phyloP scores from a whole-genome alignment of 2,888 invertebrate species.

The Nasonovia ribisnigri region DNA sequence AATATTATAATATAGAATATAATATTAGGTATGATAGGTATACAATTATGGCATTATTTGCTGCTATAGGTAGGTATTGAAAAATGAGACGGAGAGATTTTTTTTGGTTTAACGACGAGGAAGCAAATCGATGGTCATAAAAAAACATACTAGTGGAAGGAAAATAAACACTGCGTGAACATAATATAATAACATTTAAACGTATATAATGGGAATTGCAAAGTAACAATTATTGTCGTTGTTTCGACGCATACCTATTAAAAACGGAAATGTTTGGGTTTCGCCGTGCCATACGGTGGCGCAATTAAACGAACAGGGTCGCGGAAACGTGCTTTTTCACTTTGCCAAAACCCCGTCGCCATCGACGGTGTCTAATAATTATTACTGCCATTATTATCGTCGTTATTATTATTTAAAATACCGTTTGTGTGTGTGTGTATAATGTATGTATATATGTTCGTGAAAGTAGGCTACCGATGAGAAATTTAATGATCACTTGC shows the following conservation, averaged over 20 bases:
- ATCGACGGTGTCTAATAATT: constrained; percentile 38
- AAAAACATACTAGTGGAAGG: constrained; percentile 18
- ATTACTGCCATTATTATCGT: constrained; percentile 26
- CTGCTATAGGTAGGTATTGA: neutral
- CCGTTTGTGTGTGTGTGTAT: neutral
- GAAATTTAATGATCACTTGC: constrained; percentile 56
- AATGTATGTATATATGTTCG: neutral
- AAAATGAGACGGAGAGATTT: neutral
- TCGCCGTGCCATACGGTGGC: constrained; percentile 8
- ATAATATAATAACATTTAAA: constrained; percentile 4
- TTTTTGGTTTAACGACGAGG: constrained; percentile 8
- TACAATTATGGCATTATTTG: neutral
- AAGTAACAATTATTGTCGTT: constrained; percentile 37
- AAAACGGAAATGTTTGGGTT: constrained; percentile 60
- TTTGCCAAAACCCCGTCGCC: constrained; percentile 49
- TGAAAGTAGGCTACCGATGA: constrained; percentile 45
- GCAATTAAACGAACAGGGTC: constrained; percentile 41
- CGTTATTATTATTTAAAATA: constrained; percentile 51
- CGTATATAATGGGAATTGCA: neutral
- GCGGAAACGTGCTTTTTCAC: constrained; percentile 59
- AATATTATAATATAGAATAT: neutral
- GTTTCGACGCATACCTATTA: neutral
- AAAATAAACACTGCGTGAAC: constrained; percentile 13
- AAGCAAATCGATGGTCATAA: constrained; percentile 34
- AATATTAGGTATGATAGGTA: neutral